phyloP scores from a whole-genome alignment of 35 echinoderm and acorn worm species.

The Hemicentrotus pulcherrimus region DNA sequence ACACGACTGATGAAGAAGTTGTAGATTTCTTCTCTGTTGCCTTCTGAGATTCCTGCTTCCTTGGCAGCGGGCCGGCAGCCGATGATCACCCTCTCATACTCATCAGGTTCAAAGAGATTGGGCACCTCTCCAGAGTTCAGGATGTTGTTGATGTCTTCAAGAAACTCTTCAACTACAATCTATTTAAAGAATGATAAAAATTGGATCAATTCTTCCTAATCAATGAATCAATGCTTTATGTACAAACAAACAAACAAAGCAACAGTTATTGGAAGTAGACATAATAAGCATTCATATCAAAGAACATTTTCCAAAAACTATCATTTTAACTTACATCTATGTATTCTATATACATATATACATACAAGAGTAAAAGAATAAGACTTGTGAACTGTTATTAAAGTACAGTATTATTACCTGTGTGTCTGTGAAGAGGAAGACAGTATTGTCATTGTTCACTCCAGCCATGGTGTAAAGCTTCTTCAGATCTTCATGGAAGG shows the following conservation, averaged over 20 bases:
- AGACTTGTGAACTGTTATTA: no score
- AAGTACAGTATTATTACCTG: constrained; percentile 56
- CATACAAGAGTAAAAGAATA: background rate
- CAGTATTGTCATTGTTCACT: constrained; percentile 86
- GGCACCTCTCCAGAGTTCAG: constrained; percentile 96
- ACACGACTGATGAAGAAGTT: constrained; percentile 97
- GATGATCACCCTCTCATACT: constrained; percentile 92
- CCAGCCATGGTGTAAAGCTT: constrained; percentile 92
- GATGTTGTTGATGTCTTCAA: constrained; percentile 99
- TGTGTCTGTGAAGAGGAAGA: constrained; percentile 98
- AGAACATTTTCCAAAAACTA: background rate
- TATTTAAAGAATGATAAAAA: background rate
- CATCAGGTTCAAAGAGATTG: constrained; percentile 92
- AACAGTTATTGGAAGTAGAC: no score
- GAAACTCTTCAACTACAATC: constrained; percentile 96
- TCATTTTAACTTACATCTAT: background rate
- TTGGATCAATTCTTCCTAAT: no score
- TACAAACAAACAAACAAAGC: no score
- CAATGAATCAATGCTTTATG: no score
- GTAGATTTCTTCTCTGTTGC: constrained; percentile 90
- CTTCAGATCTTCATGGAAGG: constrained; percentile 99
- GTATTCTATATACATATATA: background rate
- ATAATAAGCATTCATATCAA: no score
- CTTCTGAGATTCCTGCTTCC: constrained; percentile 81
- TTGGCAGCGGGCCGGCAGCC: constrained; percentile 82